These are phyloP conservation scores for Homalodisca vitripennis DNA, from an alignment of 1,140 invertebrate genomes.

Conservation along the genomic window DNA sequence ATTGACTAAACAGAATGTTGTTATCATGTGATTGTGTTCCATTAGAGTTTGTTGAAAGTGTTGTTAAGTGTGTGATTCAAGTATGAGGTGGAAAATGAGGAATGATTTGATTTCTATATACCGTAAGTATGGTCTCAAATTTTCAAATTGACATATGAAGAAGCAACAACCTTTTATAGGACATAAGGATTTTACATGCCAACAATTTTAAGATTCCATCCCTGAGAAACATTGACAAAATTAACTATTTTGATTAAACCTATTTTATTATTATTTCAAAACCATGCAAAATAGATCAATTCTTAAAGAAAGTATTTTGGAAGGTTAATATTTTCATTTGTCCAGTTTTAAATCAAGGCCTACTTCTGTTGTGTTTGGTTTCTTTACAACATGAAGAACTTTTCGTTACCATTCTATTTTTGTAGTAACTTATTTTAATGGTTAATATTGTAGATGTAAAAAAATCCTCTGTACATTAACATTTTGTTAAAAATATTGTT, in stretches of 20 bases:
- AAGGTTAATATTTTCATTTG: neutral
- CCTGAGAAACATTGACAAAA: too few relatives aligned
- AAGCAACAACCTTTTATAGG: slow-evolving; percentile 26
- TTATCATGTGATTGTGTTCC: slow-evolving; percentile 27
- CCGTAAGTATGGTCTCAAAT: slow-evolving; percentile 19
- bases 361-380: neutral
- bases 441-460: slow-evolving; percentile 1
- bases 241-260: too few relatives aligned
- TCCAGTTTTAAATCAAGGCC: neutral
- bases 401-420: slow-evolving; percentile 2
- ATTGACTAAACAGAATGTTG: slow-evolving; percentile 63
- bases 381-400: neutral
- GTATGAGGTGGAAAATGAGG: neutral
- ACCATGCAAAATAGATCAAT: too few relatives aligned
- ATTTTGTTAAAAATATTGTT: slow-evolving; percentile 4
- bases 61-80: slow-evolving; percentile 25
- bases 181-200: too few relatives aligned
- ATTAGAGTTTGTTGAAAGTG: slow-evolving; percentile 24
- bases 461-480: neutral
- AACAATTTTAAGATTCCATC: too few relatives aligned
- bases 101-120: slow-evolving; percentile 20
- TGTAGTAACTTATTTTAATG: neutral
- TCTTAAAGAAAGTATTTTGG: too few relatives aligned
- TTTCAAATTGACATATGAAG: slow-evolving; percentile 25
- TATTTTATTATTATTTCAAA: too few relatives aligned